Evolutionary conservation across 2,113 vertebrate species (phyloP), one percentile per base, ranked within the genome.

Genomic region (Oncorhynchus keta): DNA sequence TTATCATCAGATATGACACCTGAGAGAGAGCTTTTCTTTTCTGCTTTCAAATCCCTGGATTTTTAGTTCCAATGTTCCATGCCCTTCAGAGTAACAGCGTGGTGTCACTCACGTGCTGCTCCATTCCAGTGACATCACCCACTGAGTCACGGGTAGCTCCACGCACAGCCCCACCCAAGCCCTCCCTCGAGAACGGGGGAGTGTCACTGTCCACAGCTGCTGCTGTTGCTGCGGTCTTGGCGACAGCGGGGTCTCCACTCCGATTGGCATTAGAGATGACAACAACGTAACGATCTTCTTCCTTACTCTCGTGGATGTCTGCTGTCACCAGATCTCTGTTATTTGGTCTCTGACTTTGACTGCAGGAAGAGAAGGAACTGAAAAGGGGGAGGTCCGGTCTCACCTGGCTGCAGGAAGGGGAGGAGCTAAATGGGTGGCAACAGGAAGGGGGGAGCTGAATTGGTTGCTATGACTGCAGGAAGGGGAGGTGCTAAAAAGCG

Each of bases 221-320:
- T 1, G 13, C 49, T 0, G 81, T 35, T 1, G 14, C 49, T 12
- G 49, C 14, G 2, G 49, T 51, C 49, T 16, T 13, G 49, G 49
- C 14, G 49, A 51, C 49, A 14, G 3, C 49, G 2, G 49, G 49
- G 49, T 51, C 49, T 13, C 49, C 13, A 12, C 49, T 16, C 49
- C 14, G 49, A 51, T 51, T 51, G 49, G 13, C 3, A 51, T 51
- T 51, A 12, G 84, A 81, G 35, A 93, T 90, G 3, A 95, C 93
- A 22, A 95, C 83, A 68, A 98, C 90, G 18, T 99, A 99, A 66
- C 98, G 93, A 14, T 86, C 84, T 2, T 87, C 90, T 0, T 86
- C 77, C 0, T 81, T 22, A 1, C 80, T 77, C 16, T 92, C 90
- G 0, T 99, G 97, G 77, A 99, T 82, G 1, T 98, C 96, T 0